Conservation (phyloP, 1,140 invertebrate genomes). For the Drosophila athabasca region DNA sequence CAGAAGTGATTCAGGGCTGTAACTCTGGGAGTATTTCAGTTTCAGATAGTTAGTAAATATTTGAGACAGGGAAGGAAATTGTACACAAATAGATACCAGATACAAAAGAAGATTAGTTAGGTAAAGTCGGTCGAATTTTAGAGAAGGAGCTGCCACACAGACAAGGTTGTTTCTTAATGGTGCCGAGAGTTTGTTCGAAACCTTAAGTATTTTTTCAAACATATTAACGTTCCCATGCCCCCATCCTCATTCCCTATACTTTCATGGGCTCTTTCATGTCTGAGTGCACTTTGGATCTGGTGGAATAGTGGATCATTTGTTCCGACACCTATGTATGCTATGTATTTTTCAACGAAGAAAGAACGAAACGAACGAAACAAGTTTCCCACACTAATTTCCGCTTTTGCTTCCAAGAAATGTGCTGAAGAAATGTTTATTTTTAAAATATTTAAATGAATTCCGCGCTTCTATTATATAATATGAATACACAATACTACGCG, state of each 20-base stretch:
- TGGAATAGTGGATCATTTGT: constrained; percentile 46
- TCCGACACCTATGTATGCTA: constrained; percentile 56
- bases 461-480: constrained; percentile 45
- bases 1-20: too few relatives aligned
- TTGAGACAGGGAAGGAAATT: too few relatives aligned
- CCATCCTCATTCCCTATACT: constrained; percentile 6
- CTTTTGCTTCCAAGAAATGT: constrained; percentile 52
- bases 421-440: constrained; percentile 31
- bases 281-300: constrained; percentile 41
- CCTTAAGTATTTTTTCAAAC: constrained; percentile 22
- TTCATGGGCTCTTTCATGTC: constrained; percentile 46
- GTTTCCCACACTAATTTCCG: constrained; percentile 74
- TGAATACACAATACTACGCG: constrained; percentile 35
- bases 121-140: too few relatives aligned
- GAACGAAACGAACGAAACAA: constrained; percentile 36
- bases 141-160: too few relatives aligned
- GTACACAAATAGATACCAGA: too few relatives aligned
- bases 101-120: too few relatives aligned
- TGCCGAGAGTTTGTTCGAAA: too few relatives aligned
- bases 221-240: constrained; percentile 29
- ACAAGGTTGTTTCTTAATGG: too few relatives aligned
- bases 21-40: too few relatives aligned
- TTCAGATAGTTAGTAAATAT: too few relatives aligned
- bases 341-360: neutral
- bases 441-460: constrained; percentile 76